Conservation (phyloP, 2,888 invertebrate genomes). For the Cephus pulcher region DNA sequence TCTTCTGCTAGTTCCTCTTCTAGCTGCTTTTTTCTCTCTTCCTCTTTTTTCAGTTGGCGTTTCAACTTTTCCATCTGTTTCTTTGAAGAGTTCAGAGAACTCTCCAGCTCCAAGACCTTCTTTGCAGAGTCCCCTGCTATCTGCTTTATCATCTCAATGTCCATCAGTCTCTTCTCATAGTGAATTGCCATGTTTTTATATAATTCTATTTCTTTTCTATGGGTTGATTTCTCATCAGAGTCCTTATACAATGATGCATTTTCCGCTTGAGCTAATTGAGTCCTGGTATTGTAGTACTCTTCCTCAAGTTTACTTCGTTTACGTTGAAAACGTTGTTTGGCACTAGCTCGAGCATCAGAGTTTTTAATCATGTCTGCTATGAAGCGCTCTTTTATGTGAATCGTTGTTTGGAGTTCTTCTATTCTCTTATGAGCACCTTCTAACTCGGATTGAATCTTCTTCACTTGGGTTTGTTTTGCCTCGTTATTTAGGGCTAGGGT, state of each 20-base stretch:
- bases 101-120: slow-evolving; percentile 79
- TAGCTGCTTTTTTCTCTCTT: slow-evolving; percentile 76
- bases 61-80: slow-evolving; percentile 82
- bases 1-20: slow-evolving; percentile 74
- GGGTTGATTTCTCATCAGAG: slow-evolving; percentile 55
- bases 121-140: slow-evolving; percentile 74
- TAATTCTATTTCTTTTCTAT: slow-evolving; percentile 62
- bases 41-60: slow-evolving; percentile 79
- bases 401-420: slow-evolving; percentile 76
- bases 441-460: slow-evolving; percentile 70
- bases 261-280: slow-evolving; percentile 70
- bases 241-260: slow-evolving; percentile 55
- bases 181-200: slow-evolving; percentile 66
- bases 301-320: slow-evolving; percentile 73
- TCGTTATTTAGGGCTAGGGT: slow-evolving; percentile 63
- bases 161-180: slow-evolving; percentile 69
- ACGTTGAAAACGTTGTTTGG: slow-evolving; percentile 73
- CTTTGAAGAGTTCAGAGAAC: slow-evolving; percentile 79
- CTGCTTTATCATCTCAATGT: slow-evolving; percentile 69
- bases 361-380: slow-evolving; percentile 76
- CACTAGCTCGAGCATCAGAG: slow-evolving; percentile 70
- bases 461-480: slow-evolving; percentile 61
- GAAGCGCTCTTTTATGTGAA: slow-evolving; percentile 80
- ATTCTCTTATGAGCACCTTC: slow-evolving; percentile 77
- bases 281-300: slow-evolving; percentile 72